Evolutionary conservation across 2,113 vertebrate species (phyloP).

Genomic region (Diphyllodes magnificus): DNA sequence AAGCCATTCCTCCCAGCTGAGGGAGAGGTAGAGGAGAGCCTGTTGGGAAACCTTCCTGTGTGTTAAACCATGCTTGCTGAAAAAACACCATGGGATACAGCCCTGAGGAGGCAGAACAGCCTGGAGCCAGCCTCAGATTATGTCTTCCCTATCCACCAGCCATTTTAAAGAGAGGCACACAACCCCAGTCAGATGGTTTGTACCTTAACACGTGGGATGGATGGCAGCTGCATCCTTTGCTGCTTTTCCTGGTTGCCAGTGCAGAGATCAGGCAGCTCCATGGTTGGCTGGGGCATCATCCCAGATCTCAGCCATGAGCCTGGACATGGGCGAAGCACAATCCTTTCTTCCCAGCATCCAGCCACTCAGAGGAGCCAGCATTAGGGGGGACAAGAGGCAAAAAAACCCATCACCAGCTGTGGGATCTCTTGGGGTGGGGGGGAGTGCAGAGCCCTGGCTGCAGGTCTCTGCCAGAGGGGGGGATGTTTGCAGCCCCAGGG

Average conservation of each 20-base stretch:
- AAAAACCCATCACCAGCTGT: not conserved
- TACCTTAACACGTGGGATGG: not conserved
- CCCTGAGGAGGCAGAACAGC: not conserved
- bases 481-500: not conserved
- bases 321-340: not conserved
- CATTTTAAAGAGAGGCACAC: not conserved
- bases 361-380: accelerated
- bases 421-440: not conserved
- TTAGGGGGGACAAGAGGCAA: not conserved
- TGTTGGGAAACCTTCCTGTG: not conserved
- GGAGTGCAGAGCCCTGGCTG: not conserved
- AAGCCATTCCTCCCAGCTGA: not conserved
- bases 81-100: not conserved
- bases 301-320: not conserved
- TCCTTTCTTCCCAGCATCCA: not conserved
- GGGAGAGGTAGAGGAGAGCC: not conserved
- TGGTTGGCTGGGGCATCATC: accelerated
- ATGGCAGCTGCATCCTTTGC: not conserved
- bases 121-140: not conserved
- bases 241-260: accelerated
- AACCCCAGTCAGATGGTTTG: not conserved
- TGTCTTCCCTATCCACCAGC: not conserved
- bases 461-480: not conserved
- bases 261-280: not conserved
- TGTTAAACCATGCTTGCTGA: not conserved